phyloP scores from a whole-genome alignment of 2,888 invertebrate genomes.

The Amiota communis region DNA sequence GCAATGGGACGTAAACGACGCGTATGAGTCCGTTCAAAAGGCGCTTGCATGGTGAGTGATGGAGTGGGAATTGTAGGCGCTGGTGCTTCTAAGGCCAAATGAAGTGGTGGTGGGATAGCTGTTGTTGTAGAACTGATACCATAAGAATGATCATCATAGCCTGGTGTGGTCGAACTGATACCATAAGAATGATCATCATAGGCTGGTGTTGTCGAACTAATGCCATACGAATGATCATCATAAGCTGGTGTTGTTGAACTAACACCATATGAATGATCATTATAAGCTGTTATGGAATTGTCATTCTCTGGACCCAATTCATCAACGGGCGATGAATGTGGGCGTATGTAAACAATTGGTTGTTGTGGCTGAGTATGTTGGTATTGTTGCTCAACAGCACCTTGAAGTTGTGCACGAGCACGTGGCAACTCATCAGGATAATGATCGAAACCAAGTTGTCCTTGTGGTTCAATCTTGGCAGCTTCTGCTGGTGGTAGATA shows the following conservation, averaged over 20 bases:
- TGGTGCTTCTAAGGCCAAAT: slow-evolving; percentile 34
- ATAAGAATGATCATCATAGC: slow-evolving; percentile 53
- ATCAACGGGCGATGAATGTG: slow-evolving; percentile 63
- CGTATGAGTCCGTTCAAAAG: slow-evolving; percentile 49
- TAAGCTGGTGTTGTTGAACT: slow-evolving; percentile 45
- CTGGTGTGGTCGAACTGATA: slow-evolving; percentile 45
- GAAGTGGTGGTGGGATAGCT: slow-evolving; percentile 43
- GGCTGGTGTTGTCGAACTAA: slow-evolving; percentile 45
- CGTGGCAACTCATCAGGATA: slow-evolving; percentile 68
- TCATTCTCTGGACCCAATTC: slow-evolving; percentile 32
- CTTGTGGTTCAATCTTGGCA: slow-evolving; percentile 69
- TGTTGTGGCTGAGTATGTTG: no score
- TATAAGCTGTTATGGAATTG: slow-evolving; percentile 48
- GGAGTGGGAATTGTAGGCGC: slow-evolving; percentile 35
- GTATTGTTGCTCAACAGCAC: background rate
- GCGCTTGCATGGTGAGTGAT: slow-evolving; percentile 64
- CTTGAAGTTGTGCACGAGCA: slow-evolving; percentile 45
- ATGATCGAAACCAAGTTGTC: slow-evolving; percentile 70
- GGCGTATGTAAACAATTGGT: slow-evolving; percentile 58
- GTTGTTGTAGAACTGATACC: slow-evolving; percentile 46
- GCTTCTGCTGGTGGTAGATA: slow-evolving; percentile 69
- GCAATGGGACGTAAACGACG: slow-evolving; percentile 64
- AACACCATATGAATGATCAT: slow-evolving; percentile 54
- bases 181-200: slow-evolving; percentile 54
- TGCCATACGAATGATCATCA: slow-evolving; percentile 54